Base-by-base conservation (phyloP, 35 echinoderm and acorn worm species). In the Acanthaster planci region DNA sequence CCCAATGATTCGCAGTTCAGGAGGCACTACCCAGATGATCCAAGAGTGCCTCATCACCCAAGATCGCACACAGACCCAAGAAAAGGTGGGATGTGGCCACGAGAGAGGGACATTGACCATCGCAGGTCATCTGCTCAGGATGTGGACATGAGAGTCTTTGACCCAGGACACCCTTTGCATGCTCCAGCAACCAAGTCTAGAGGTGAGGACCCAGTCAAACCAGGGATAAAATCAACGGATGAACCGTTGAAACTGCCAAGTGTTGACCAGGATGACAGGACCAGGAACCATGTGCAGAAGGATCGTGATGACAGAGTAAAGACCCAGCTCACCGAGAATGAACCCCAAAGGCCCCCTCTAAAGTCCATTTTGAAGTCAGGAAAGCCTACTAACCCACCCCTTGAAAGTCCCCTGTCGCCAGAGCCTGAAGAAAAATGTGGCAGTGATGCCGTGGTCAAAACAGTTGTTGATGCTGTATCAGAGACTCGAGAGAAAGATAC, bases 111-210 rank as follows among this genome's bases (percentile, higher is more conserved):
- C 64, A 72, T 72, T 12, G 64, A 72, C 15, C 64, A 72, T 26
- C 18, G 30, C 1, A 72, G 82, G 15, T 90, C 84, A 52, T 64
- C 88, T 19, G 82, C 75, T 31, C 52, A 40, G 50, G 89, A 91
- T 82, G 83, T 91, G 22, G 89, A 91, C 47, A 79, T 91, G 55
- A 79, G 89, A 40, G 54, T 91, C 8, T 55, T 85, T 7, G 89
- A 86, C 32, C 89, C 89, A 7, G 51, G 23, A 56, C 80, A 77
- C 39, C 81, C 54, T 10, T 84, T 22, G 47, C 78, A 22, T 36
- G 72, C 42, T 47, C 4, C 42, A 47, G 12, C 38, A 31, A 54
- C 60, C 38, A 44, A 37, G 44, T 67, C 21, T 17, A 84, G 26
- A 14, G 38, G 53, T 38, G 34, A 47, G 78, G 89, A 36, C 56